A percentile compares a stretch with the other conserved stretches of the same genome.
Evolutionary conservation across 2,113 vertebrate species (phyloP).

Genomic region (Brachyhypopomus gauderio): DNA sequence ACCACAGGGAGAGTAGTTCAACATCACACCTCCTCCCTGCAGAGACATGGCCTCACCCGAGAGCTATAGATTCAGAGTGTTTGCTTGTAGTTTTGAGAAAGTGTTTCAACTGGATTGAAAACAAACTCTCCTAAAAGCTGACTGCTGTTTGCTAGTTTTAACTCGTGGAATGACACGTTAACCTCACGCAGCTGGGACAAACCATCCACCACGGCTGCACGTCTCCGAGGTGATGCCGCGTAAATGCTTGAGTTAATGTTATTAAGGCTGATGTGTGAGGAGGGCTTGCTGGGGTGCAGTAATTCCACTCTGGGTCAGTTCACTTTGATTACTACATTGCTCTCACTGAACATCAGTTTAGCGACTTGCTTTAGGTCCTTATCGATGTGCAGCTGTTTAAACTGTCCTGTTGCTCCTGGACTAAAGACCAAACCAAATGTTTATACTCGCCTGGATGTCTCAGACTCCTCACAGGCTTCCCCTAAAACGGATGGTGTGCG

Average conservation of each 20-base stretch:
- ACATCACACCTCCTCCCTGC: too few relatives aligned
- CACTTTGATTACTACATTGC: constrained; percentile 50
- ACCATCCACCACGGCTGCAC: not conserved
- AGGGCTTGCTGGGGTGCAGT: constrained; percentile 33
- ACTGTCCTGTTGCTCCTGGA: not conserved
- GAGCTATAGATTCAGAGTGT: not conserved
- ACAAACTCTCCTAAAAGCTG: not conserved
- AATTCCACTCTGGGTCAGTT: constrained; percentile 24
- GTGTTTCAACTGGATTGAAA: not conserved
- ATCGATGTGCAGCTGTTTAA: constrained; percentile 60
- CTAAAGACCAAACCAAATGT: not conserved
- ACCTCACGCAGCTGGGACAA: not conserved
- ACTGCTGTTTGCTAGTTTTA: not conserved
- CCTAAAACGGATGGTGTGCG: not conserved
- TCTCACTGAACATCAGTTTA: constrained; percentile 46
- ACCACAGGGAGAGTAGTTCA: too few relatives aligned
- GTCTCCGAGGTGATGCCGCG: not conserved
- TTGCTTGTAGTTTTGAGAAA: not conserved
- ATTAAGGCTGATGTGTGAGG: constrained; percentile 44
- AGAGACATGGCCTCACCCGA: too few relatives aligned
- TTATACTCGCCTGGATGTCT: not conserved
- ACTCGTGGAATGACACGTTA: not conserved
- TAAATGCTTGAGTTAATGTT: constrained; percentile 54
- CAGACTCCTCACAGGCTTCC: not conserved
- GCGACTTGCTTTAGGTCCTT: constrained; percentile 51